Evolutionary conservation across 2,113 vertebrate genomes (phyloP).

Genomic region (Cebidichthys violaceus): DNA sequence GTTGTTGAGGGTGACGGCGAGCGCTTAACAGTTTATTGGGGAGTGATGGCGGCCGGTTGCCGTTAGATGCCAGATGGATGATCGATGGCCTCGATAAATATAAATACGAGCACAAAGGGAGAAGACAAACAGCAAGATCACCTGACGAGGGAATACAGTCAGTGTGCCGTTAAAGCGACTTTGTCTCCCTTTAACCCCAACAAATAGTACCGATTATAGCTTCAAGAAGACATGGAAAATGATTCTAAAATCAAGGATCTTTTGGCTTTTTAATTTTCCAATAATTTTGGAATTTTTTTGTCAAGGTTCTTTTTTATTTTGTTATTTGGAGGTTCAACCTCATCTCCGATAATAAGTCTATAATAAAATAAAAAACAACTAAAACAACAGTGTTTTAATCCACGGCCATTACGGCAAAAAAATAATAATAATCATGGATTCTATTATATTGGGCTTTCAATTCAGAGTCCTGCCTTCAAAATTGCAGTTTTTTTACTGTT

Average conservation of each 20-base stretch:
- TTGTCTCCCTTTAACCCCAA: neutral
- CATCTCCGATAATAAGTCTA: neutral
- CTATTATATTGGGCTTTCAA: neutral
- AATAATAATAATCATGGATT: neutral
- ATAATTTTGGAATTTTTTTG: neutral
- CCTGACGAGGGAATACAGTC: neutral
- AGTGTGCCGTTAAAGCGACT: too few relatives aligned
- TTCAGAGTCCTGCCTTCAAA: neutral
- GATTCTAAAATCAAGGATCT: neutral
- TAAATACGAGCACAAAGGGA: neutral
- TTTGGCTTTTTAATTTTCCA: too few relatives aligned
- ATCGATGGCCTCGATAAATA: neutral
- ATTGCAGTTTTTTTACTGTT: neutral
- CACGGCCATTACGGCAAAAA: too few relatives aligned
- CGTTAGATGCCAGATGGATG: slow-evolving; percentile 5
- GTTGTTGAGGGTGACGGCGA: neutral
- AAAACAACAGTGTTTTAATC: neutral
- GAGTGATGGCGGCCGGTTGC: slow-evolving; percentile 11
- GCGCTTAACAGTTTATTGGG: slow-evolving; percentile 34
- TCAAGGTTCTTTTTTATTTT: neutral
- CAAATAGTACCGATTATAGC: neutral
- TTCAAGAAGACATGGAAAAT: neutral
- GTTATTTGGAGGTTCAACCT: neutral
- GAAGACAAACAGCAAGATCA: neutral
- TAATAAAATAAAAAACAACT: neutral